These are phyloP conservation scores for Actinopyga echinites DNA, from an alignment of 53 echinoderm and acorn worm genomes.

Conservation along the genomic window DNA sequence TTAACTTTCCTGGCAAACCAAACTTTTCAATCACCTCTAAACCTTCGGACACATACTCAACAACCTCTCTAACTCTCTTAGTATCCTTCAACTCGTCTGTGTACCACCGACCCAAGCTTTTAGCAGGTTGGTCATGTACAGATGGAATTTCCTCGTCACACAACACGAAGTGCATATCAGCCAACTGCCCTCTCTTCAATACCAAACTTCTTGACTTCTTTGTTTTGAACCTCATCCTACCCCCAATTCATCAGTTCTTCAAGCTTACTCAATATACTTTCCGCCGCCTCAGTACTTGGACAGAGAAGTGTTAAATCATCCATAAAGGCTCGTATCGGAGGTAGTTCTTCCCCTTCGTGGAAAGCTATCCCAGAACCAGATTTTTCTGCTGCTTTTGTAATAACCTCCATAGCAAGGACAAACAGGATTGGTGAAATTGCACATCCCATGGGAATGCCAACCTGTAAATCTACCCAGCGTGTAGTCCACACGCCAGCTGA, in stretches of 20 bases:
- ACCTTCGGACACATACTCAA: no score
- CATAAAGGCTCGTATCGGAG: conserved; percentile 47
- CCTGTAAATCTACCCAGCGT: conserved; percentile 26
- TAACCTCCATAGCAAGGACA: conserved; percentile 53
- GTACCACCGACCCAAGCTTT: conserved; percentile 48
- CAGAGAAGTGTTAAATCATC: conserved; percentile 46
- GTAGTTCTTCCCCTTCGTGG: conserved; percentile 35
- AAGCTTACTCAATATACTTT: conserved; percentile 26
- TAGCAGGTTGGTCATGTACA: conserved; percentile 37
- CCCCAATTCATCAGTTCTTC: conserved; percentile 51
- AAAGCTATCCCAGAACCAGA: no score
- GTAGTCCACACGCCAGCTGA: conserved; percentile 34
- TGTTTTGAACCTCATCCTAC: conserved; percentile 55
- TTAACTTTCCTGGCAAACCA: conserved; percentile 50
- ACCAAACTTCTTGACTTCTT: conserved; percentile 47
- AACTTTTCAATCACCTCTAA: background rate
- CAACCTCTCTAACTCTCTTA: conserved; percentile 9
- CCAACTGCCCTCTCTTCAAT: conserved; percentile 39
- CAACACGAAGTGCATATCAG: conserved; percentile 27
- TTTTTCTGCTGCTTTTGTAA: conserved; percentile 32
- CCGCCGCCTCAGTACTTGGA: conserved; percentile 29
- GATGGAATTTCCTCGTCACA: conserved; percentile 48
- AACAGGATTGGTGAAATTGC: conserved; percentile 55
- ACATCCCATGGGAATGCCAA: conserved; percentile 56
- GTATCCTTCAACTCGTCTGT: conserved; percentile 41